phyloP scores from a whole-genome alignment of 2,797 vertebrate genomes.

The Pangasius djambal region DNA sequence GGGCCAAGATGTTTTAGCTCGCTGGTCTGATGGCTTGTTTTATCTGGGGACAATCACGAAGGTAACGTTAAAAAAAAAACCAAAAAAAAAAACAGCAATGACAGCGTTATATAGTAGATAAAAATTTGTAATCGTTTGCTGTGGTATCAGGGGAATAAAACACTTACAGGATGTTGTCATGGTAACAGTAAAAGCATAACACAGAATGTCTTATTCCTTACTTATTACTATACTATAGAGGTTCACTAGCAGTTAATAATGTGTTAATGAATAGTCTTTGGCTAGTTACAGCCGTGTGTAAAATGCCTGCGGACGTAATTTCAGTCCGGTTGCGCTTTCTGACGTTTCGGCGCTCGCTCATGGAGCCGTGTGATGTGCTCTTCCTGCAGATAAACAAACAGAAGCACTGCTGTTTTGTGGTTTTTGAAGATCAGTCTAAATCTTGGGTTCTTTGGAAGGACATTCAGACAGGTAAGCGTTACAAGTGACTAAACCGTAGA shows the following conservation, averaged over 20 bases:
- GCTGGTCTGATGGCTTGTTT: conserved; percentile 99
- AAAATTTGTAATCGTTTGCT: neutral
- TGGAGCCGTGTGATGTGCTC: neutral
- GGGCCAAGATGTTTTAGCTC: conserved; percentile 97
- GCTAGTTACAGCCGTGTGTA: neutral
- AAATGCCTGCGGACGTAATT: neutral
- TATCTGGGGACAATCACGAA: conserved; percentile 98
- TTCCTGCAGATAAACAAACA: conserved; percentile 90
- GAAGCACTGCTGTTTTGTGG: conserved; percentile 95
- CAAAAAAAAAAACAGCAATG: neutral
- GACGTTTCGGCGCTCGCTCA: neutral
- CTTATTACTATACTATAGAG: neutral
- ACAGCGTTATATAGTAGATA: neutral
- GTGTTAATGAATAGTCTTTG: neutral
- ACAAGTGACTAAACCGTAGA: neutral
- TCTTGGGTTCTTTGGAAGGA: conserved; percentile 99
- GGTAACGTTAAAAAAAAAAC: conserved; percentile 68
- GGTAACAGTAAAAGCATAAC: neutral
- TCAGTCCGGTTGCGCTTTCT: neutral
- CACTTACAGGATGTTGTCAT: neutral
- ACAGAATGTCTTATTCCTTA: neutral
- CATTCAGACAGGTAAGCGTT: conserved; percentile 91
- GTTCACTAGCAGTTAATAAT: neutral
- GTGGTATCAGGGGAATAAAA: neutral
- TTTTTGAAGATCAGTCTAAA: conserved; percentile 98